A percentile compares a stretch with the other conserved stretches of the same genome.
Evolutionary conservation across 2,888 invertebrate species (phyloP).

Genomic region (Trypoxylon attenuatum): DNA sequence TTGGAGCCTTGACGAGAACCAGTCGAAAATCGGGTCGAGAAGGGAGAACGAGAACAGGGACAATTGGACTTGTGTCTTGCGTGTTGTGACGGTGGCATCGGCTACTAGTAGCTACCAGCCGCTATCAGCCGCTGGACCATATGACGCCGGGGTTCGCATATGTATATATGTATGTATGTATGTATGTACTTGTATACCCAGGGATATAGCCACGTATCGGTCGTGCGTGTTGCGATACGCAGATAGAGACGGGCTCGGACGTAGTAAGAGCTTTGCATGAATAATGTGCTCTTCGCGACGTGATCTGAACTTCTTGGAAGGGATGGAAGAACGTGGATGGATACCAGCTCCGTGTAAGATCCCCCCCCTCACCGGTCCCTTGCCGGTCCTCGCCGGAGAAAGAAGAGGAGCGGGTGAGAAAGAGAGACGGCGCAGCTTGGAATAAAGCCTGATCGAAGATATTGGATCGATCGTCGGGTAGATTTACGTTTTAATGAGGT

Average conservation of each 20-base stretch:
- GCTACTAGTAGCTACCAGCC: no score
- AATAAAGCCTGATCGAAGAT: constrained; percentile 44
- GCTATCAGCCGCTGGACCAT: no score
- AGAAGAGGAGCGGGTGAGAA: background rate
- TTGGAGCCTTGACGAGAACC: no score
- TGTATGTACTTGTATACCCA: no score
- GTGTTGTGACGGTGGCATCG: no score
- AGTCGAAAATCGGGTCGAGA: no score
- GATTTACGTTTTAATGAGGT: constrained; percentile 49
- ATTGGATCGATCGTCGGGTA: constrained; percentile 45
- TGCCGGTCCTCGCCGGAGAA: background rate
- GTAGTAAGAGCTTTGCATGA: constrained; percentile 61
- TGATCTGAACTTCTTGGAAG: constrained; percentile 63
- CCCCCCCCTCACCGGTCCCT: background rate
- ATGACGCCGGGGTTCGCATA: no score
- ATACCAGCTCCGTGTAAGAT: constrained; percentile 31
- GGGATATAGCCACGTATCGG: background rate
- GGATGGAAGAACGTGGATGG: constrained; percentile 44
- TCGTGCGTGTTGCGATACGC: constrained; percentile 42
- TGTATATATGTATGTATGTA: no score
- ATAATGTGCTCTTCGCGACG: constrained; percentile 61
- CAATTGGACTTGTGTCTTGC: no score
- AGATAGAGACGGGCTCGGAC: constrained; percentile 48
- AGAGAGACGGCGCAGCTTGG: constrained; percentile 21
- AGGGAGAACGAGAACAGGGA: no score